Percentiles rank a stretch among this genome's conserved stretches.
phyloP scores from a whole-genome alignment of 2,888 invertebrate species.

The Chloroclystis v-ata region DNA sequence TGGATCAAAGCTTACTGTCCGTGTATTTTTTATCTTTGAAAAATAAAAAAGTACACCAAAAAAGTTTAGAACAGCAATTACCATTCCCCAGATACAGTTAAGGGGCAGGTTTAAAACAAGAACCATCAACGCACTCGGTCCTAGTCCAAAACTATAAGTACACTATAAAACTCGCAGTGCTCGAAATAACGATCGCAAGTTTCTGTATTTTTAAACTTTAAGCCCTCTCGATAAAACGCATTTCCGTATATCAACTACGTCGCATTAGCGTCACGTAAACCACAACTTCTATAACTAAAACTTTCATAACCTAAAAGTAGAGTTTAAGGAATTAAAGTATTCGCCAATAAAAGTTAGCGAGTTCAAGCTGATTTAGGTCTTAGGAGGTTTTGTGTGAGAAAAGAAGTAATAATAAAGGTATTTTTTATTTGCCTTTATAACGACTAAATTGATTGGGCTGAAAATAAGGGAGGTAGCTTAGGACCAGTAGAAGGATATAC shows the following conservation, averaged over 20 bases:
- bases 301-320: conserved; percentile 32
- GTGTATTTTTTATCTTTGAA: too few relatives aligned
- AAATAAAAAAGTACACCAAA: too few relatives aligned
- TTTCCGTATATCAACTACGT: conserved; percentile 11
- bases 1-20: too few relatives aligned
- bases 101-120: too few relatives aligned
- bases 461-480: too few relatives aligned
- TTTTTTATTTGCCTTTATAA: conserved; percentile 27
- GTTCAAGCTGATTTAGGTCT: neutral
- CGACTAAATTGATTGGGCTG: conserved; percentile 4
- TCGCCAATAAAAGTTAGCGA: conserved; percentile 19
- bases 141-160: neutral
- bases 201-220: conserved; percentile 15
- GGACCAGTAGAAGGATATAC: too few relatives aligned
- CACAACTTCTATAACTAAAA: conserved; percentile 30
- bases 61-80: too few relatives aligned
- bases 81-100: too few relatives aligned
- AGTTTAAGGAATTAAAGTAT: conserved; percentile 25
- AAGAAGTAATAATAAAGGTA: conserved; percentile 8
- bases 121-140: too few relatives aligned
- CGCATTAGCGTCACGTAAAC: conserved; percentile 28
- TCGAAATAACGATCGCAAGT: conserved; percentile 13
- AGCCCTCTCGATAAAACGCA: conserved; percentile 11
- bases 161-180: conserved; percentile 10
- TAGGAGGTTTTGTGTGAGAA: neutral